Percentiles rank a stretch among this genome's conserved stretches.
Conservation (phyloP, 2,113 vertebrate species). For the Pelvicachromis taeniatus region DNA sequence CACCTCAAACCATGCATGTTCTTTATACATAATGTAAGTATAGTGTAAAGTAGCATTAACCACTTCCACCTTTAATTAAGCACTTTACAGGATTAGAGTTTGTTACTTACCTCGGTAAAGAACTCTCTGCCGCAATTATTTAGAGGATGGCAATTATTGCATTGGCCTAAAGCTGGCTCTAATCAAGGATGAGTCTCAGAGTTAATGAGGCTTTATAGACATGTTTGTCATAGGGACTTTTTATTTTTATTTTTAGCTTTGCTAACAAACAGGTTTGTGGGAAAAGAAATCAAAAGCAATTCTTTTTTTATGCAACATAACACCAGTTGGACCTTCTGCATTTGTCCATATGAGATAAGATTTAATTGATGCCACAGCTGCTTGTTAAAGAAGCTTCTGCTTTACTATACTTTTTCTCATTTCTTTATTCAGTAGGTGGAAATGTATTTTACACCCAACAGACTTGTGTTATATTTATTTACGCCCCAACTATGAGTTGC, state of each 20-base stretch:
- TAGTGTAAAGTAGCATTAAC: conserved; percentile 25
- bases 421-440: not conserved
- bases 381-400: not conserved
- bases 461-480: not conserved
- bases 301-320: not conserved
- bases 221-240: conserved; percentile 17
- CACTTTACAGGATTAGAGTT: conserved; percentile 55
- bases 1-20: not conserved
- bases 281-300: not conserved
- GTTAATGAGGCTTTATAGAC: conserved; percentile 42
- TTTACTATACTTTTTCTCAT: not conserved
- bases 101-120: conserved; percentile 48
- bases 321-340: not conserved
- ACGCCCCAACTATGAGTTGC: not conserved
- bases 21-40: not conserved
- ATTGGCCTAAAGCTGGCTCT: conserved; percentile 43
- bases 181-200: conserved; percentile 42
- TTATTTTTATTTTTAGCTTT: not conserved
- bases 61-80: conserved; percentile 49
- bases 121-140: conserved; percentile 55
- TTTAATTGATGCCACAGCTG: not conserved
- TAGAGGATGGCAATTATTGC: conserved; percentile 50
- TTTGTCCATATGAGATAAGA: not conserved
- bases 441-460: not conserved
- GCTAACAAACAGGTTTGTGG: not conserved